Conservation (phyloP, 2,888 invertebrate species). For the Meteorus cinctellus region DNA sequence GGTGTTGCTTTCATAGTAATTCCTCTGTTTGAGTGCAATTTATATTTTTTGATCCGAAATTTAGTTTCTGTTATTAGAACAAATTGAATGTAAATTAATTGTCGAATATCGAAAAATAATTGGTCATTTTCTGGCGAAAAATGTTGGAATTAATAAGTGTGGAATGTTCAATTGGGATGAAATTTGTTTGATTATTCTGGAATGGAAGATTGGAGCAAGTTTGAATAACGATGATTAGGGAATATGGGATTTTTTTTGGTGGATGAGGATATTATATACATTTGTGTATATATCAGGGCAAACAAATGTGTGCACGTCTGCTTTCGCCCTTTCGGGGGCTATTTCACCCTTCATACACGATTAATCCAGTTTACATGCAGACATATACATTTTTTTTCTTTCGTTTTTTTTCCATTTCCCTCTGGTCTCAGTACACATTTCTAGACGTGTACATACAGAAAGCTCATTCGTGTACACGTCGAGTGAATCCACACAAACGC, state of each 20-base stretch:
- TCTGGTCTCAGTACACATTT: not conserved
- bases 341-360: slow-evolving; percentile 69
- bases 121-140: no score
- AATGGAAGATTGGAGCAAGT: no score
- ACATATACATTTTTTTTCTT: slow-evolving; percentile 52
- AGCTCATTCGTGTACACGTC: slow-evolving; percentile 61
- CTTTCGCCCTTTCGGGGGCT: slow-evolving; percentile 26
- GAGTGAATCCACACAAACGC: slow-evolving; percentile 72
- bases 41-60: no score
- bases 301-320: slow-evolving; percentile 28
- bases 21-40: no score
- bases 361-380: slow-evolving; percentile 73
- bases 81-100: no score
- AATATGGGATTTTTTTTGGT: slow-evolving; percentile 27
- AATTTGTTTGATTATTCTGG: no score
- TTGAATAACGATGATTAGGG: slow-evolving; percentile 28
- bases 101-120: no score
- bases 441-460: slow-evolving; percentile 13
- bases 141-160: no score
- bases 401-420: not conserved
- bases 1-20: no score
- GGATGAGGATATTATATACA: not conserved
- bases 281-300: slow-evolving; percentile 18
- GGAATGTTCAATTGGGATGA: no score
- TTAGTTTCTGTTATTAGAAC: no score